Conservation (phyloP, 2,797 vertebrate species). For the Tadarida brasiliensis region DNA sequence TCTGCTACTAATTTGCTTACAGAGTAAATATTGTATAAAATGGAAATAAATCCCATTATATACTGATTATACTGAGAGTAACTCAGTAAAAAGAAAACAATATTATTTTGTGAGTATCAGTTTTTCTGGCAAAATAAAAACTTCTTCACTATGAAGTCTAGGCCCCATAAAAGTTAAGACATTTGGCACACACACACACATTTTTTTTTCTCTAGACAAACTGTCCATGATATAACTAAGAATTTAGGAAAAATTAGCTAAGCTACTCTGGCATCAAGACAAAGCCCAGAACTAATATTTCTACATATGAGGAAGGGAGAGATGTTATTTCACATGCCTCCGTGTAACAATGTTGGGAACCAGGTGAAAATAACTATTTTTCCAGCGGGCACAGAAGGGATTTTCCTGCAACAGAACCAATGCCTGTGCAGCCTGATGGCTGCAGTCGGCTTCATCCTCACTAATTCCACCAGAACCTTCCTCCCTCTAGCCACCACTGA, state of each 20-base stretch:
- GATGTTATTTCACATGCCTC: background rate
- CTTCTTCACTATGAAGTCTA: conserved; percentile 50
- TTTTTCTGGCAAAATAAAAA: conserved; percentile 71
- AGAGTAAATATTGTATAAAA: conserved; percentile 34
- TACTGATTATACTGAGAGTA: background rate
- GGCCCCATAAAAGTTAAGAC: conserved; percentile 53
- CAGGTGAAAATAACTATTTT: background rate
- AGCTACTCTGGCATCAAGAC: conserved; percentile 11
- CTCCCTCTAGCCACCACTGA: background rate
- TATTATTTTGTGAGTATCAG: background rate
- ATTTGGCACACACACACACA: background rate
- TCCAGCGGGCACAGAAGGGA: background rate
- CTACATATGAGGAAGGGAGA: background rate
- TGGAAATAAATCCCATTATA: conserved; percentile 41
- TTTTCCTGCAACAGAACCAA: background rate
- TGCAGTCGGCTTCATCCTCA: background rate
- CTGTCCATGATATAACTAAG: conserved; percentile 2
- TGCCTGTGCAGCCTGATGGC: background rate
- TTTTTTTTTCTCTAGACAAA: conserved; percentile 69
- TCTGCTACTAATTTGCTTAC: conserved; percentile 1
- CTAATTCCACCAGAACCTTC: background rate
- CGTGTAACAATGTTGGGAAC: background rate
- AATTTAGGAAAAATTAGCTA: conserved; percentile 48
- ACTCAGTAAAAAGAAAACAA: background rate
- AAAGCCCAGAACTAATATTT: background rate